These are phyloP conservation scores for Phasia obesa DNA, from an alignment of 2,888 invertebrate species.

Conservation along the genomic window DNA sequence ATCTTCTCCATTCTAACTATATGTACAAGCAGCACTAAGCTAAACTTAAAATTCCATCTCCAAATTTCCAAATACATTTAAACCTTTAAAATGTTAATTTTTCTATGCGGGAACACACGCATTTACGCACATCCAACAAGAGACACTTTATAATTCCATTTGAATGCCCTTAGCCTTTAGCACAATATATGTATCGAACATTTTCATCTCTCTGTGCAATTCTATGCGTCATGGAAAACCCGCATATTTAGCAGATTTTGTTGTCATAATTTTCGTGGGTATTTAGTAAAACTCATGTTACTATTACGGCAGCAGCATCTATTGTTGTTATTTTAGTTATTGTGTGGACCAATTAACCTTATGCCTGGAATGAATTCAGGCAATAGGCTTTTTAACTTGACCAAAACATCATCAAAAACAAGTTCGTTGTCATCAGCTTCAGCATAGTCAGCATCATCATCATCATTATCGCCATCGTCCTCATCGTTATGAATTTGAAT, in stretches of 20 bases:
- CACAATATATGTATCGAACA: slow-evolving; percentile 17
- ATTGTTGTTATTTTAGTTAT: slow-evolving; percentile 27
- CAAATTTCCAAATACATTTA: neutral
- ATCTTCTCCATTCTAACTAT: neutral
- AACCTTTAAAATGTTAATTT: slow-evolving; percentile 38
- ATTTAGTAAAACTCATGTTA: slow-evolving; percentile 49
- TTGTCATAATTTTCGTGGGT: slow-evolving; percentile 62
- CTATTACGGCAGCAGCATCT: neutral
- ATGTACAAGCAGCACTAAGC: neutral
- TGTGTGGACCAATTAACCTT: slow-evolving; percentile 64
- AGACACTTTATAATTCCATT: slow-evolving; percentile 20
- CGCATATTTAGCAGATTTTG: slow-evolving; percentile 59
- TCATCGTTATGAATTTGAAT: slow-evolving; percentile 24
- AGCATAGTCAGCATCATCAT: neutral
- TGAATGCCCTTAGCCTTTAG: slow-evolving; percentile 10
- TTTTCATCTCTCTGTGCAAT: slow-evolving; percentile 22
- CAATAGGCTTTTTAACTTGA: slow-evolving; percentile 56
- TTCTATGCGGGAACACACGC: neutral
- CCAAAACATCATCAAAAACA: slow-evolving; percentile 51
- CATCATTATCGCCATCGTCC: neutral
- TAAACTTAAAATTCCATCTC: neutral
- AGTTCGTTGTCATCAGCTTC: slow-evolving; percentile 22
- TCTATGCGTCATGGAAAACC: slow-evolving; percentile 24
- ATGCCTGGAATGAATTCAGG: slow-evolving; percentile 52
- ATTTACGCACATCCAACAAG: neutral